Evolutionary conservation across 2,888 invertebrate species (phyloP), one percentile per base, ranked within the genome.

Genomic region (Drosophila setosimentum): DNA sequence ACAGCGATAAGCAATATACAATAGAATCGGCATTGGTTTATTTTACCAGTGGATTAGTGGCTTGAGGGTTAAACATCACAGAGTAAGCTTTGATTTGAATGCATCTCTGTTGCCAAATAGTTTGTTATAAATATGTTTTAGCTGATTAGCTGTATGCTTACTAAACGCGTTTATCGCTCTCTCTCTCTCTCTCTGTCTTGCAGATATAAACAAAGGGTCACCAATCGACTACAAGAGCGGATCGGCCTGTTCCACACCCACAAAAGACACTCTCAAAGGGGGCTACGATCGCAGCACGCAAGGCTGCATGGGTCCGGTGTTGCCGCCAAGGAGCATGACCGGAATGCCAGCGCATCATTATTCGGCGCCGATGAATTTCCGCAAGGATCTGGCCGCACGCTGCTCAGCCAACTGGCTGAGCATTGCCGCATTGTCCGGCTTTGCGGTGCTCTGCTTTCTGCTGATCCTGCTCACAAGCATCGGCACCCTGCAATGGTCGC

Each of bases 341-440:
- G 92, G 92, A 62, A 94, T 95, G 85, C 95, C 94, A 89, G 95
- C 96, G 79, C 95, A 96, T 90, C 96, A 96, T 93, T 97, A 96
- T 92, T 95, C 96, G 80, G 96, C 96, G 85, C 95, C 97, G 90
- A 97, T 97, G 94, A 97, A 97, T 94, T 97, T 97, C 94, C 96
- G 96, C 92, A 97, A 97, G 94, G 97, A 97, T 87, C 94, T 97
- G 89, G 96, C 97, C 68, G 96, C 97, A 86, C 95, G 95, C 90
- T 98, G 98, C 94, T 97, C 97, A 78, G 98, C 98, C 97, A 97
- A 97, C 93, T 97, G 98, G 94, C 96, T 97, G 84, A 97, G 98
- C 78, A 96, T 98, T 92, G 95, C 96, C 83, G 96, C 97, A 92
- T 96, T 98, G 92, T 95, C 97, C 93, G 95, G 98, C 88, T 96